These are phyloP conservation scores for Masnerella sp. DNA, from an alignment of 2,888 invertebrate genomes.

Conservation along the genomic window DNA sequence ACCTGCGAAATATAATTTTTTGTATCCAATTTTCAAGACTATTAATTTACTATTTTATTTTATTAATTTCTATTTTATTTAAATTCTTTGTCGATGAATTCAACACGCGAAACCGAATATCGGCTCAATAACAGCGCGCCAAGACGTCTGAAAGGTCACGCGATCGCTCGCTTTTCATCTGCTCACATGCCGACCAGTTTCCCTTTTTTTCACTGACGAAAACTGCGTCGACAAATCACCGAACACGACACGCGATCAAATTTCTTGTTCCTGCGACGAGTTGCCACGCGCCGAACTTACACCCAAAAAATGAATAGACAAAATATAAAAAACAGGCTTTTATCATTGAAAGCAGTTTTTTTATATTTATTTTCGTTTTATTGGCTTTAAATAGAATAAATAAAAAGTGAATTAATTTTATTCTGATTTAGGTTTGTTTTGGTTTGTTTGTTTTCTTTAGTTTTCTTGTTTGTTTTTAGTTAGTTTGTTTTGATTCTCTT, in stretches of 20 bases:
- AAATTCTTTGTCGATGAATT: slow-evolving; percentile 29
- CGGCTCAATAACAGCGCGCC: slow-evolving; percentile 68
- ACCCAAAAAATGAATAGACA: slow-evolving; percentile 9
- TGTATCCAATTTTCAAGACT: no score
- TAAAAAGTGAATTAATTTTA: no score
- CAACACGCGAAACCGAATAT: slow-evolving; percentile 37
- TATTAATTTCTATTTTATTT: background rate
- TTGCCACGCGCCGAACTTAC: slow-evolving; percentile 53
- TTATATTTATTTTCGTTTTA: no score
- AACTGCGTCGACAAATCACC: slow-evolving; percentile 71
- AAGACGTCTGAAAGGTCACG: slow-evolving; percentile 67
- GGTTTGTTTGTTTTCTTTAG: no score
- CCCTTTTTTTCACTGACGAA: slow-evolving; percentile 60
- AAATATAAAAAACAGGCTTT: no score
- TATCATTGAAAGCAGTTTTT: no score
- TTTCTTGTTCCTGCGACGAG: slow-evolving; percentile 66
- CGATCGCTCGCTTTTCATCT: slow-evolving; percentile 58
- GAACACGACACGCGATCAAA: slow-evolving; percentile 73
- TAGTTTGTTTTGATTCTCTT: no score
- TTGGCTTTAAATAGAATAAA: no score
- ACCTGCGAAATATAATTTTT: no score
- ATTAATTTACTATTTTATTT: no score
- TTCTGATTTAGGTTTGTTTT: no score
- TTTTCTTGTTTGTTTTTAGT: no score
- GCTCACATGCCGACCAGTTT: slow-evolving; percentile 37